phyloP scores from a whole-genome alignment of 2,888 invertebrate genomes.

The Mamestra brassicae region DNA sequence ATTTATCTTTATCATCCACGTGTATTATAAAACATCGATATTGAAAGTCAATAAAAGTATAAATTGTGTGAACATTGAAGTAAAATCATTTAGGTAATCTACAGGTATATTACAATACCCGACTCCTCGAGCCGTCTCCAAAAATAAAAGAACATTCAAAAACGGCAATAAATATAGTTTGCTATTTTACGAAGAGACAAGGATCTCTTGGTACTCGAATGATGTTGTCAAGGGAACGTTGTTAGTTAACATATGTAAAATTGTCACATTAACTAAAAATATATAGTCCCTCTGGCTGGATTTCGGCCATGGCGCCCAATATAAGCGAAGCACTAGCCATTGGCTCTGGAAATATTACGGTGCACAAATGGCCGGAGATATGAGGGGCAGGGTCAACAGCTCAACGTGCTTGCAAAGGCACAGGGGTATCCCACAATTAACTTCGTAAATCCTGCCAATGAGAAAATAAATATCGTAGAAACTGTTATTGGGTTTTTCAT shows the following conservation, averaged over 20 bases:
- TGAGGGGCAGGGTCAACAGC: too few relatives aligned
- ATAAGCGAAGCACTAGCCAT: too few relatives aligned
- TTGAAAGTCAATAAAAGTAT: slow-evolving; percentile 49
- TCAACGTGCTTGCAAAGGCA: too few relatives aligned
- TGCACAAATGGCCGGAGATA: too few relatives aligned
- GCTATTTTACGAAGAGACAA: slow-evolving; percentile 11
- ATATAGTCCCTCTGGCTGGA: background rate
- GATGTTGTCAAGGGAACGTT: background rate
- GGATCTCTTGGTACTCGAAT: background rate
- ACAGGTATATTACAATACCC: slow-evolving; percentile 48
- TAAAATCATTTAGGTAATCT: slow-evolving; percentile 24
- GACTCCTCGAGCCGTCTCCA: background rate
- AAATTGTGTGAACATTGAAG: slow-evolving; percentile 34
- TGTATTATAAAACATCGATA: slow-evolving; percentile 22
- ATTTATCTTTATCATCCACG: slow-evolving; percentile 11
- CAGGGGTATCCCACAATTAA: too few relatives aligned
- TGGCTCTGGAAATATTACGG: too few relatives aligned
- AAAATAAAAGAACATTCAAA: slow-evolving; percentile 8
- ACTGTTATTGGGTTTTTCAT: too few relatives aligned
- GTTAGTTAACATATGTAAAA: background rate
- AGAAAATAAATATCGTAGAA: too few relatives aligned
- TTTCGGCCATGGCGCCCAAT: background rate
- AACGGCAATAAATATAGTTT: slow-evolving; percentile 34
- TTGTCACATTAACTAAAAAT: background rate
- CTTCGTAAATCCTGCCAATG: too few relatives aligned